Percentiles rank a stretch among this genome's conserved stretches.
phyloP scores from a whole-genome alignment of 2,888 invertebrate species.

The Athrips mouffetella region DNA sequence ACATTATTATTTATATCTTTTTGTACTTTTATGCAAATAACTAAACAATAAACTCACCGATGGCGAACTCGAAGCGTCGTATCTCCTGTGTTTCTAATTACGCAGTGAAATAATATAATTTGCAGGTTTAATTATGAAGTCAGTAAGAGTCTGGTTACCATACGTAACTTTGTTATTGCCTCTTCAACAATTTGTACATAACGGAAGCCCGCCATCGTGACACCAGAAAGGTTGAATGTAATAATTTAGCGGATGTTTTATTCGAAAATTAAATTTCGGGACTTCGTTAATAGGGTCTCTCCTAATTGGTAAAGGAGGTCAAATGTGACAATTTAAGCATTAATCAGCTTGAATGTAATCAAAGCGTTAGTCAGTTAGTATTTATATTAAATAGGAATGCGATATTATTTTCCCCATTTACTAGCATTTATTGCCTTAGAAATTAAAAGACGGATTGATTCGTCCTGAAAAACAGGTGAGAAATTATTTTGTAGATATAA shows the following conservation, averaged over 20 bases:
- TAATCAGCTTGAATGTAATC: no score
- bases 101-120: constrained; percentile 10
- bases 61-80: neutral
- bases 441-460: no score
- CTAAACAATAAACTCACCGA: neutral
- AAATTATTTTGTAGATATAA: no score
- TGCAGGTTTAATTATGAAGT: constrained; percentile 11
- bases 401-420: no score
- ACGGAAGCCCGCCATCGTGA: constrained; percentile 12
- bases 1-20: no score
- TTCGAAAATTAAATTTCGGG: neutral
- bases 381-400: no score
- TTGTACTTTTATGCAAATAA: neutral
- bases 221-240: constrained; percentile 3
- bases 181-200: neutral
- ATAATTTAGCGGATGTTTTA: neutral
- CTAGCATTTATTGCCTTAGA: no score
- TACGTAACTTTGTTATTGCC: constrained; percentile 1
- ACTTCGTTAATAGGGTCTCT: no score
- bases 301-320: no score
- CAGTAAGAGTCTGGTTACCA: constrained; percentile 3
- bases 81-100: neutral
- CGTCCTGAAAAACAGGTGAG: no score
- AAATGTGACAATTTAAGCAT: no score
- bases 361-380: no score